Base-by-base conservation (phyloP, 2,113 vertebrate genomes). In the Clinocottus analis region DNA sequence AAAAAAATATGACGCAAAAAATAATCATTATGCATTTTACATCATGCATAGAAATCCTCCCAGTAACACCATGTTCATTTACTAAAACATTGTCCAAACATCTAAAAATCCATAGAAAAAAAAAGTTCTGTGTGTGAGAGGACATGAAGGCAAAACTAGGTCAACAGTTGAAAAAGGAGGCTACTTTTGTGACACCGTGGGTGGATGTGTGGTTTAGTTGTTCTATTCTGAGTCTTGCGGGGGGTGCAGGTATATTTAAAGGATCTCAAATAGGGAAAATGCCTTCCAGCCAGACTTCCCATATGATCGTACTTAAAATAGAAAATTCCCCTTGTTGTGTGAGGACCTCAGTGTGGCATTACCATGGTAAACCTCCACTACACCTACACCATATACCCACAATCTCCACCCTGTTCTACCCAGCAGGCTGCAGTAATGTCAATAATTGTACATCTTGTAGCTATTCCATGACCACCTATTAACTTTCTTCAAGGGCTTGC, bases 171-270 rank as follows among this genome's bases (percentile, higher is more conserved):
- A 21, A 73, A 61, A 69, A 64, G 25, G n/a, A 56, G 51, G 56
- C 49, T 85, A 82, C 78, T 79, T 89, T 55, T 83, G 37, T 51
- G 61, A 35, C 39, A 33, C 64, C 58, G 82, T 87, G 82, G 82
- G 90, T 83, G 84, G 85, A 72, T 77, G 63, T 84, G 82, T 87
- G 90, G 82, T 87, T 60, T 70, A 45, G 63, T 70, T 79, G 72
- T 58, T 83, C 89, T 91, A 90, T 92, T 92, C 60, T 70, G 37
- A 85, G 85, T 55, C 55, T 69, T 72, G 80, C 29, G 75, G 61
- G 66, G 72, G 43, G n/a, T 80, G 80, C 65, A 71, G n/a, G 79
- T 73, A 51, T 88, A 90, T 89, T 91, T 87, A 82, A 70, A 85
- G 86, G 56, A 73, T 68, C 71, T 77, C 39, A 53, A 63, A 74